Conservation (phyloP, 2,113 vertebrate genomes). For the Copsychus sechellarum region DNA sequence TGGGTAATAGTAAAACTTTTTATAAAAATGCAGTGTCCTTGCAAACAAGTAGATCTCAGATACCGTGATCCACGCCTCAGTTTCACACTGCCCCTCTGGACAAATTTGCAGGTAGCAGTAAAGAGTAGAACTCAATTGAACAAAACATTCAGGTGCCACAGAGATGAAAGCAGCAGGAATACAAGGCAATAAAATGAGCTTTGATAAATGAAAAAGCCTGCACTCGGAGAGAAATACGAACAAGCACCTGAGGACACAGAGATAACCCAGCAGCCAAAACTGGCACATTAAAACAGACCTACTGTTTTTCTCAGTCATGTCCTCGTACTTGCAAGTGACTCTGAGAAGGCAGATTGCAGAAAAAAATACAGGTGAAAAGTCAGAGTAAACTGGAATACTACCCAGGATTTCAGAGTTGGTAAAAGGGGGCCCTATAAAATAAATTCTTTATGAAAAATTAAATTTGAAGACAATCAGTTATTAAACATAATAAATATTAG, state of each 20-base stretch:
- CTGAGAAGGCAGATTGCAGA: neutral
- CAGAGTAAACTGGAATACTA: neutral
- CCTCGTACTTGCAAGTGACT: neutral
- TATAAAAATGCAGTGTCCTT: neutral
- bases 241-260: neutral
- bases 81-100: neutral
- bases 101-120: neutral
- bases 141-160: neutral
- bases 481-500: neutral
- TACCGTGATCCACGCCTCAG: neutral
- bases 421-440: neutral
- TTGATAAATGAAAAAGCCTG: neutral
- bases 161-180: neutral
- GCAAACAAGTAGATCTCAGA: neutral
- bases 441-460: neutral
- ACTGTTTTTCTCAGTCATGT: neutral
- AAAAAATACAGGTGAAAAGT: neutral
- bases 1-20: neutral
- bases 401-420: neutral
- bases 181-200: neutral
- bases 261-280: neutral
- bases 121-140: neutral
- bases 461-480: neutral
- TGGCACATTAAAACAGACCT: neutral
- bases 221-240: neutral